phyloP scores from a whole-genome alignment of 2,113 vertebrate genomes.

The Ramphastos sulfuratus region DNA sequence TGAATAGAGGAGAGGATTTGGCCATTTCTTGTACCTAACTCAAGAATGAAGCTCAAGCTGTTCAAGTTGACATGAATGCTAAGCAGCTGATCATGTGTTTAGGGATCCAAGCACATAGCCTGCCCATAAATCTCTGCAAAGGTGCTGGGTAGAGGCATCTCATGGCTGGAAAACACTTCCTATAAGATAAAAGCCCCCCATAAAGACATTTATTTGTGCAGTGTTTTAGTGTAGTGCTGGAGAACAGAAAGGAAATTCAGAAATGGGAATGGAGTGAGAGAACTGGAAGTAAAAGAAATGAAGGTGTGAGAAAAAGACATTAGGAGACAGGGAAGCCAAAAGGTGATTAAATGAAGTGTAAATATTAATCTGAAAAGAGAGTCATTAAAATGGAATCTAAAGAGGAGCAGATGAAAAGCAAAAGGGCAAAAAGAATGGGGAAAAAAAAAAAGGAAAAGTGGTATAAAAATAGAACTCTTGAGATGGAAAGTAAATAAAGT shows the following conservation, averaged over 20 bases:
- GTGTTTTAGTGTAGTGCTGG: not conserved
- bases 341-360: not conserved
- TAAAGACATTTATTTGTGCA: slow-evolving; percentile 13
- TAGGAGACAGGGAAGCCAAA: not conserved
- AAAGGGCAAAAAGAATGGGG: not conserved
- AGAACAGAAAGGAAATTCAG: not conserved
- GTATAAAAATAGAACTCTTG: not conserved
- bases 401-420: not conserved
- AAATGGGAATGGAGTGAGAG: not conserved
- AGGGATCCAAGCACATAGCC: not conserved
- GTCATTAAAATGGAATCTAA: not conserved
- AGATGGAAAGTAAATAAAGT: not conserved
- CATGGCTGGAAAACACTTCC: slow-evolving; percentile 1
- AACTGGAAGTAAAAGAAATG: slow-evolving; percentile 14
- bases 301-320: not conserved
- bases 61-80: not conserved
- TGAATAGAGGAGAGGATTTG: not conserved
- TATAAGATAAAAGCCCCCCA: not conserved
- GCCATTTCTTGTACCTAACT: slow-evolving; percentile 2
- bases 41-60: not conserved
- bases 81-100: slow-evolving; percentile 11
- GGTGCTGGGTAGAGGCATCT: not conserved
- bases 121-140: not conserved
- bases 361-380: slow-evolving; percentile 36
- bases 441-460: not conserved